Conservation (phyloP, 2,888 invertebrate genomes). For the Macaria liturata region DNA sequence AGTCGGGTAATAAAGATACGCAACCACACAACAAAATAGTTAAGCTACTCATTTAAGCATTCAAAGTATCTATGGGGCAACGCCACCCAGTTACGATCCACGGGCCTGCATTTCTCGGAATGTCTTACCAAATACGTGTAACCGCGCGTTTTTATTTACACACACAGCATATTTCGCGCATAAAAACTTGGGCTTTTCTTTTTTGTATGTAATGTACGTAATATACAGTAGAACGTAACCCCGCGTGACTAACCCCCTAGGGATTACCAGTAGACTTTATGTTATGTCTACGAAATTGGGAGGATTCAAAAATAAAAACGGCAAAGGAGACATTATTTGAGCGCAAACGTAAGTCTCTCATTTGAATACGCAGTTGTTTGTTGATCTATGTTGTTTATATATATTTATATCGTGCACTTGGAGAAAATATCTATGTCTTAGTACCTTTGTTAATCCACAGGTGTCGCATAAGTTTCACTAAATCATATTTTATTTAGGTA, state of each 20-base stretch:
- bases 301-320: conserved; percentile 55
- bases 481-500: too few species aligned
- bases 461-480: too few species aligned
- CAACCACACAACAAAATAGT: too few species aligned
- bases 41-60: conserved; percentile 14
- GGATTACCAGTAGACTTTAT: conserved; percentile 54
- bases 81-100: conserved; percentile 25
- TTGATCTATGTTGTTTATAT: conserved; percentile 24
- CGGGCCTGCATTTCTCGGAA: conserved; percentile 35
- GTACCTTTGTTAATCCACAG: too few species aligned
- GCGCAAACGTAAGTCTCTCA: conserved; percentile 38
- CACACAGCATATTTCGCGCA: conserved; percentile 46
- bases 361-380: conserved; percentile 37
- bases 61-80: conserved; percentile 23
- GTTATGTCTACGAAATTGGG: conserved; percentile 53
- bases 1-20: too few species aligned
- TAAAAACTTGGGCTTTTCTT: conserved; percentile 46
- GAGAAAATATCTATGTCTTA: too few species aligned
- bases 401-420: not conserved
- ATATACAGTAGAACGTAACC: conserved; percentile 41
- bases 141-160: conserved; percentile 43
- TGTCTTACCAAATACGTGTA: conserved; percentile 32
- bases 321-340: conserved; percentile 40
- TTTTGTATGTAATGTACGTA: conserved; percentile 41
- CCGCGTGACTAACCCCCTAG: conserved; percentile 50